These are phyloP conservation scores for Acanthosepion esculentum DNA, from an alignment of 2,888 invertebrate species.

Conservation along the genomic window DNA sequence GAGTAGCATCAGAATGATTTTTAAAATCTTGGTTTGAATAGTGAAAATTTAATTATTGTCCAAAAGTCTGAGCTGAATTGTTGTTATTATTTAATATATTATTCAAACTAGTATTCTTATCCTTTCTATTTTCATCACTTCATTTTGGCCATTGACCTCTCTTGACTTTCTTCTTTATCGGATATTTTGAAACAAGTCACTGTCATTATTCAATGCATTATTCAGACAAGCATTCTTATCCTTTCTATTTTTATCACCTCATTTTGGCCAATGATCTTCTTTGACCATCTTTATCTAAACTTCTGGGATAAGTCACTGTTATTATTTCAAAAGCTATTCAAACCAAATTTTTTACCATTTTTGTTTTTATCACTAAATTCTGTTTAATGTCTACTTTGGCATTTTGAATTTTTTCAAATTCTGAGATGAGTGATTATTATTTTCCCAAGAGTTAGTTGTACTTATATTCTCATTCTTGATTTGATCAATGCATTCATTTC, in stretches of 20 bases:
- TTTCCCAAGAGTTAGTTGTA: too few species aligned
- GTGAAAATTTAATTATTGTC: neutral
- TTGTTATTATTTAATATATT: neutral
- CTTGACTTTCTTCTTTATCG: neutral
- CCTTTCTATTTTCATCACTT: neutral
- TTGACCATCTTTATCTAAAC: neutral
- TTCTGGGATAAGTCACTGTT: neutral
- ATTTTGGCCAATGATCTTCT: neutral
- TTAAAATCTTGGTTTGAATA: neutral
- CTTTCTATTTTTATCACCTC: neutral
- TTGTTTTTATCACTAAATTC: neutral
- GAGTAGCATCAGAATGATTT: too few species aligned
- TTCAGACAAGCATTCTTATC: neutral
- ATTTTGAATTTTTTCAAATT: neutral
- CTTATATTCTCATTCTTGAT: too few species aligned
- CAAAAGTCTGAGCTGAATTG: neutral
- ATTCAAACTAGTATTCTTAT: neutral
- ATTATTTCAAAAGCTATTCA: neutral
- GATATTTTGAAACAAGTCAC: neutral
- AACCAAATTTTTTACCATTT: neutral
- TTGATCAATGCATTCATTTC: too few species aligned
- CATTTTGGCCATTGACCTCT: neutral
- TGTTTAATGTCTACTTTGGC: neutral
- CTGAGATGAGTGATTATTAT: too few species aligned
- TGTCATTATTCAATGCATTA: neutral